phyloP scores from a whole-genome alignment of 2,113 vertebrate genomes.

The Sterna hirundo region DNA sequence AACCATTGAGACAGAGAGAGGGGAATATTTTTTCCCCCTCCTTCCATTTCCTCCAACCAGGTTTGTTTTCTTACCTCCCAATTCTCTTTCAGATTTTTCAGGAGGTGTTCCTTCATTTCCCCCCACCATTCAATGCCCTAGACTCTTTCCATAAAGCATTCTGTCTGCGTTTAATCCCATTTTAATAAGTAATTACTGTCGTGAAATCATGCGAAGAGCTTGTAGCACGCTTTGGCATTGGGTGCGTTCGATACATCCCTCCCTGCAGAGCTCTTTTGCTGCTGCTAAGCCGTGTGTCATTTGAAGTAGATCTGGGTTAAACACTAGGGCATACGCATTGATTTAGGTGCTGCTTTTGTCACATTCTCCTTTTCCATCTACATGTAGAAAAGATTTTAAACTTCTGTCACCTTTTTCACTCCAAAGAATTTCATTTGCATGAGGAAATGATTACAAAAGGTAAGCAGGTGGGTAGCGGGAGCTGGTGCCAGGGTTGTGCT shows the following conservation, averaged over 20 bases:
- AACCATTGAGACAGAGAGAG: neutral
- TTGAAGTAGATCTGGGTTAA: neutral
- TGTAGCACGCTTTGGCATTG: accelerated
- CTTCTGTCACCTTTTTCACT: neutral
- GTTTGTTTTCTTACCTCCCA: neutral
- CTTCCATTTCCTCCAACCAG: neutral
- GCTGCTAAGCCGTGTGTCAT: accelerated
- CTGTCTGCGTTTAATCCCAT: neutral
- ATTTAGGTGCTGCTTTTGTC: neutral
- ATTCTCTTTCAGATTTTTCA: neutral
- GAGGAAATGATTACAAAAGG: neutral
- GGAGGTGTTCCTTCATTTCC: neutral
- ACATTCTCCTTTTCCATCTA: neutral
- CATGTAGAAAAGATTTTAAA: neutral
- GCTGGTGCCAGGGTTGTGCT: no score
- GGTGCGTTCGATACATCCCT: neutral
- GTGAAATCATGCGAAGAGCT: neutral
- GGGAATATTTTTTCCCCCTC: neutral
- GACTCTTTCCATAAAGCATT: neutral
- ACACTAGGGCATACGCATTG: neutral
- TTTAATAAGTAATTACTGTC: neutral
- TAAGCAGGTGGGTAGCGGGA: neutral
- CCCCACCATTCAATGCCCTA: accelerated
- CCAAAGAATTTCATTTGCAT: neutral
- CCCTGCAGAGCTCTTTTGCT: neutral